Conservation (phyloP, 2,113 vertebrate species). For the Tinamus guttatus region DNA sequence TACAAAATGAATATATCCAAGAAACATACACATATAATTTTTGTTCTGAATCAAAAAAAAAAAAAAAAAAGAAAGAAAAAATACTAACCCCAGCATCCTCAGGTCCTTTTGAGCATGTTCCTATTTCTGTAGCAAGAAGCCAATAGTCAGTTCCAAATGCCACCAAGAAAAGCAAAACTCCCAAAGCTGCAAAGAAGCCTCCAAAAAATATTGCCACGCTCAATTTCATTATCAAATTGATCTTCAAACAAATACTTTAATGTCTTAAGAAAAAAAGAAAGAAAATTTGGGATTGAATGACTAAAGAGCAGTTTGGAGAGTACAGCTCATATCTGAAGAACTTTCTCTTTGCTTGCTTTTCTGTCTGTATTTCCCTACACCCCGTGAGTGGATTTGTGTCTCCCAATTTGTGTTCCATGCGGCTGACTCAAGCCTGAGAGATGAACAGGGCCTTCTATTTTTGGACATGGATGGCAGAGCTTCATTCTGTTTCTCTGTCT, state of each 20-base stretch:
- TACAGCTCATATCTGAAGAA: conserved; percentile 28
- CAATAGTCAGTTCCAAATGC: conserved; percentile 98
- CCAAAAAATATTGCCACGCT: conserved; percentile 93
- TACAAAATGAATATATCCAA: neutral
- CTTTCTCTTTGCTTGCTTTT: conserved; percentile 27
- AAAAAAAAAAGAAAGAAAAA: neutral
- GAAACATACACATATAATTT: neutral
- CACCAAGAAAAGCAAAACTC: conserved; percentile 88
- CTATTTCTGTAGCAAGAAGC: conserved; percentile 90
- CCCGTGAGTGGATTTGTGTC: neutral
- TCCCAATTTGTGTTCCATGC: conserved; percentile 67
- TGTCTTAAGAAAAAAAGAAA: neutral
- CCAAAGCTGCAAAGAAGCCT: conserved; percentile 92
- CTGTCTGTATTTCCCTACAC: conserved; percentile 15
- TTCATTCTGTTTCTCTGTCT: conserved; percentile 68
- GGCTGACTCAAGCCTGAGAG: conserved; percentile 76
- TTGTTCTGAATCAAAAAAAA: conserved; percentile 51
- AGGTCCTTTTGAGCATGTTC: conserved; percentile 79
- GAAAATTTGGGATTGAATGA: neutral
- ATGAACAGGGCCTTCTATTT: conserved; percentile 88
- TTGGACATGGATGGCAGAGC: conserved; percentile 85
- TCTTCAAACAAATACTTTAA: neutral
- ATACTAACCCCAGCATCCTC: conserved; percentile 69
- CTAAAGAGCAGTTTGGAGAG: conserved; percentile 1
- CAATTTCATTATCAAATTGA: conserved; percentile 84